Conservation (phyloP, 2,888 invertebrate species). For the Nemurella pictetii region DNA sequence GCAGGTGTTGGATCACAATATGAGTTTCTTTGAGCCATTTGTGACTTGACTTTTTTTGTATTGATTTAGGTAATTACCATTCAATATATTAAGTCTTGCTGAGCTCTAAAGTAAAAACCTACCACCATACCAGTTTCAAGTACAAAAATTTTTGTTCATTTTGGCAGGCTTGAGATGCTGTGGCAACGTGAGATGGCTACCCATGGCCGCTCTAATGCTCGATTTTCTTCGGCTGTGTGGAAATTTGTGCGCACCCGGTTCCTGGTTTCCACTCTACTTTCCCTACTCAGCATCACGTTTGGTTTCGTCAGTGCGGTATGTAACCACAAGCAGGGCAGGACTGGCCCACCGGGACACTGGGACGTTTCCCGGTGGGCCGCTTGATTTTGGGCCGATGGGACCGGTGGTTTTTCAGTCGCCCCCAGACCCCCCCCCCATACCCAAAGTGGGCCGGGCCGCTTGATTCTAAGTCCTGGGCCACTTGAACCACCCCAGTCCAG, state of each 20-base stretch:
- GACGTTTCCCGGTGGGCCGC: too few relatives aligned
- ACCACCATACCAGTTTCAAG: background rate
- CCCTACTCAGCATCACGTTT: constrained; percentile 51
- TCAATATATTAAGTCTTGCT: background rate
- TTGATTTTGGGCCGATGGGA: too few relatives aligned
- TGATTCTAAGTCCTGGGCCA: too few relatives aligned
- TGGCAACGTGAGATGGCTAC: constrained; percentile 57
- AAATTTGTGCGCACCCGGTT: constrained; percentile 56
- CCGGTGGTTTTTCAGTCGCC: too few relatives aligned
- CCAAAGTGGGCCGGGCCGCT: too few relatives aligned
- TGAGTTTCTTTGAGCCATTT: background rate
- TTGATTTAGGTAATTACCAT: background rate
- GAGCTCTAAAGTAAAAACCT: background rate
- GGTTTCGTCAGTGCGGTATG: constrained; percentile 58
- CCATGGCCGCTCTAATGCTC: constrained; percentile 54
- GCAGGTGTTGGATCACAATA: background rate
- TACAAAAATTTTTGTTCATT: background rate
- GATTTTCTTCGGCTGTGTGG: constrained; percentile 55
- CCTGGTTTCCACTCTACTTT: constrained; percentile 52
- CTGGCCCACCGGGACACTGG: too few relatives aligned
- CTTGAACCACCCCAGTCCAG: too few relatives aligned
- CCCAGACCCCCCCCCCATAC: too few relatives aligned
- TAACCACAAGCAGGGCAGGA: too few relatives aligned
- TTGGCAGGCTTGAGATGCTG: constrained; percentile 54
- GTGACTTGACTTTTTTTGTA: background rate